Percentiles rank a stretch among this genome's conserved stretches.
phyloP scores from a whole-genome alignment of 1,140 invertebrate species.

The Nixonia krombeini region DNA sequence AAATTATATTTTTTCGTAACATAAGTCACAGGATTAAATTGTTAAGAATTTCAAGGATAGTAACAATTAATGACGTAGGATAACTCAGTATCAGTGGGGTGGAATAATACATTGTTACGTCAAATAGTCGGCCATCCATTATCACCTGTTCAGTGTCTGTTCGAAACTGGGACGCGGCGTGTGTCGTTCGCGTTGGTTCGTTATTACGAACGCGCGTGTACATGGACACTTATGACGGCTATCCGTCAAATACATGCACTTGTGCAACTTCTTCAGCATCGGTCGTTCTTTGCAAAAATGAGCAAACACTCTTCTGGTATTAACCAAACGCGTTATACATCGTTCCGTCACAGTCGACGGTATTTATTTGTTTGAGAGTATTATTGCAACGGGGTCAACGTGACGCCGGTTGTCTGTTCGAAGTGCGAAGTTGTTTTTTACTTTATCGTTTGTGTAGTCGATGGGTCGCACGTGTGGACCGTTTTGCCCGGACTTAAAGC shows the following conservation, averaged over 20 bases:
- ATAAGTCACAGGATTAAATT: too few relatives aligned
- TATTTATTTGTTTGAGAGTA: slow-evolving; percentile 15
- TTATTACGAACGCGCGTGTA: slow-evolving; percentile 37
- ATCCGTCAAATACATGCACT: slow-evolving; percentile 25
- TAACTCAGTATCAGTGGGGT: too few relatives aligned
- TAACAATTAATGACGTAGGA: too few relatives aligned
- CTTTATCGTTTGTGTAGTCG: background rate
- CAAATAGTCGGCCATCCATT: too few relatives aligned
- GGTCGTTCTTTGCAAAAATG: slow-evolving; percentile 9
- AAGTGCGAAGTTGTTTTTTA: too few relatives aligned
- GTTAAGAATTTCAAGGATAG: too few relatives aligned
- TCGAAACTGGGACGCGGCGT: background rate
- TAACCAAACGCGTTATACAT: slow-evolving; percentile 9
- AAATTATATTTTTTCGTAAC: too few relatives aligned
- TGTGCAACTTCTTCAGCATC: slow-evolving; percentile 42
- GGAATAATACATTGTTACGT: too few relatives aligned
- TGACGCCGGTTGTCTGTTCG: background rate
- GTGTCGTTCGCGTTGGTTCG: background rate
- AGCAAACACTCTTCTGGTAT: slow-evolving; percentile 8
- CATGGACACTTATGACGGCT: too few relatives aligned
- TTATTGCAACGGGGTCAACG: too few relatives aligned
- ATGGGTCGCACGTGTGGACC: slow-evolving; percentile 8
- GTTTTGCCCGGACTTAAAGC: slow-evolving; percentile 17
- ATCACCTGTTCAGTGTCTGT: too few relatives aligned
- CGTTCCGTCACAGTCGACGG: background rate